Evolutionary conservation across 2,888 invertebrate genomes (phyloP).

Genomic region (Drosophila eohydei): DNA sequence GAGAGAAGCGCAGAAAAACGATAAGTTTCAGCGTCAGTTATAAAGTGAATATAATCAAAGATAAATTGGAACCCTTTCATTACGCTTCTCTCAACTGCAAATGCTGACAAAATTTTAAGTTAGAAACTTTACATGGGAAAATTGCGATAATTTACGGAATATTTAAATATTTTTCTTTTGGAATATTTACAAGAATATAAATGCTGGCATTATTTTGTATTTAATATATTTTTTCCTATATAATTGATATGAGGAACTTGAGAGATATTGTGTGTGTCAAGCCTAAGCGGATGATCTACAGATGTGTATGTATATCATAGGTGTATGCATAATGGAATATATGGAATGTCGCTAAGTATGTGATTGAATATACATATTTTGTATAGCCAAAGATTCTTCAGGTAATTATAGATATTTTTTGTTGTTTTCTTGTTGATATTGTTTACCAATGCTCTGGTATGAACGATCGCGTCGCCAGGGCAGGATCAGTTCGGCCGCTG

Average conservation of each 20-base stretch:
- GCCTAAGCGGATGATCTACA: slow-evolving; percentile 14
- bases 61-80: neutral
- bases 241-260: neutral
- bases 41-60: neutral
- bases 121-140: neutral
- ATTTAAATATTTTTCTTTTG: neutral
- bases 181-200: slow-evolving; percentile 3
- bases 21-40: slow-evolving; percentile 1
- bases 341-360: slow-evolving; percentile 20
- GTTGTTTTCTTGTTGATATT: slow-evolving; percentile 35
- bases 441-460: slow-evolving; percentile 90
- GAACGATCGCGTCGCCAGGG: slow-evolving; percentile 93
- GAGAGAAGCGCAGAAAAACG: slow-evolving; percentile 2
- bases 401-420: slow-evolving; percentile 10
- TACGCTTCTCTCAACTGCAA: slow-evolving; percentile 2
- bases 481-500: slow-evolving; percentile 92
- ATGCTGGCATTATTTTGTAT: slow-evolving; percentile 3
- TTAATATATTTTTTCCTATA: neutral
- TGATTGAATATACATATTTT: slow-evolving; percentile 33
- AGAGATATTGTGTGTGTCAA: neutral
- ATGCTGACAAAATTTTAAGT: neutral
- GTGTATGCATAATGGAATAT: slow-evolving; percentile 9
- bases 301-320: slow-evolving; percentile 17
- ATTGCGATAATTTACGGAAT: neutral
- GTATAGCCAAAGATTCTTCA: slow-evolving; percentile 32